Base-by-base conservation (phyloP, 2,888 invertebrate genomes). In the Ormia ochracea region DNA sequence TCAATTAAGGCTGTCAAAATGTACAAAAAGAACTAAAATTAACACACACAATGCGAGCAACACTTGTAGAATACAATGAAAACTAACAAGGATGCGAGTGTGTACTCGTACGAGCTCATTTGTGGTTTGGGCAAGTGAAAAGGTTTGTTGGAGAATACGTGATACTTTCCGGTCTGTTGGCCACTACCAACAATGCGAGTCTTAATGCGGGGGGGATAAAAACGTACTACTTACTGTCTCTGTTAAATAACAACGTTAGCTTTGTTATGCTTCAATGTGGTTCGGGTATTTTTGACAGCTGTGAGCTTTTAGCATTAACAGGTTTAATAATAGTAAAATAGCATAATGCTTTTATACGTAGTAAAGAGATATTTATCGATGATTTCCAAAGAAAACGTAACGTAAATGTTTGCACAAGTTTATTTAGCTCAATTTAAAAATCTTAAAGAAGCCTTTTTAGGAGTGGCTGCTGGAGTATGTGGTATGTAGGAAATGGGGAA, bases 1-100 rank as follows among this genome's bases (percentile, higher is more conserved):
- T 79, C 79, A 79, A 79, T 79, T 79, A 79, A 52, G 52, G 28
- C 43, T 79, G 79, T 79, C 74, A 79, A 66, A 65, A 70, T 21
- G 41, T 33, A n/a, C 23, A 43, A 63, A 48, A n/a, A 6, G 28
- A 54, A 33, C 56, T 36, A 21, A 73, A 54, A 21, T 33, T 33
- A 23, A 33, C 61, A 52, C 50, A 61, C 14, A 59, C 2, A 19
- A 63, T 38, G 50, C 6, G 19, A 59, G 59, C 59, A 48, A 50
- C 50, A 38, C 26, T 58, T 12, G 33, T 3, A 12, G 23, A 52
- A 1, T 10, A 14, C 19, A 33, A 63, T 17, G 28, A 31, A 66
- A 41, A 23, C 36, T 41, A 33, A 52, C 59, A 59, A 52, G 50
- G 50, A 61, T 61, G 28, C 33, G 61, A 23, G 10, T 23, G 26